Evolutionary conservation across 2,113 vertebrate species (phyloP), one percentile per base, ranked within the genome.

Genomic region (Salvelinus alpinus): DNA sequence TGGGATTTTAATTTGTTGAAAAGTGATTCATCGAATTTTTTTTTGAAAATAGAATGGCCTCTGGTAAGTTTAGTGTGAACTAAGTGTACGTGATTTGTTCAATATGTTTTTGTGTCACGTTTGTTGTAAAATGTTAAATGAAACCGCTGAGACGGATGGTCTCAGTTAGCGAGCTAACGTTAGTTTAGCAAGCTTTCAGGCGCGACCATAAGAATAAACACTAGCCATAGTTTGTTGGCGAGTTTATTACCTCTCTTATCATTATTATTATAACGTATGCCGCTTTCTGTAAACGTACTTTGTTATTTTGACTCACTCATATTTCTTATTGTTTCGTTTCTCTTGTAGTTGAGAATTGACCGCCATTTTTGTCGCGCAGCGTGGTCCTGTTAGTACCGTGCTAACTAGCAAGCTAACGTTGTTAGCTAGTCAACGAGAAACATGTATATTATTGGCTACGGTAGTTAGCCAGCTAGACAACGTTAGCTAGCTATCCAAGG

Each of bases 321-420:
- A 9, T 22, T 62, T n/a, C 48, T 60, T 22, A 62, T 24, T 66
- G 22, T 66, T 27, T 44, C 8, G 38, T 11, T 11, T 44, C 2
- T 44, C 9, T 44, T 11, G 9, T 27, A 16, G 6, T 20, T 73
- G 54, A 1, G 13, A 84, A 60, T 77, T 78, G 78, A 89, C 83
- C 92, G 92, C 92, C 91, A 93, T 93, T 93, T 93, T 88, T 79
- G 57, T 29, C 22, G 62, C 12, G 31, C 78, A 54, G 81, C 84
- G 78, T 86, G 82, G 73, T 73, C 71, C 38, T 44, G 62, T 70
- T 44, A 44, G 38, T 8, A 34, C 34, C 9, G 2, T 5, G 22
- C 20, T 47, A 14, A 11, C 18, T 22, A 22, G n/a, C 59, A n/a
- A 2, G 7, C 59, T 9, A 22, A 22, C n/a, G 60, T 25, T 51